Conservation (phyloP, 2,113 vertebrate species). For the Glaucomys volans region DNA sequence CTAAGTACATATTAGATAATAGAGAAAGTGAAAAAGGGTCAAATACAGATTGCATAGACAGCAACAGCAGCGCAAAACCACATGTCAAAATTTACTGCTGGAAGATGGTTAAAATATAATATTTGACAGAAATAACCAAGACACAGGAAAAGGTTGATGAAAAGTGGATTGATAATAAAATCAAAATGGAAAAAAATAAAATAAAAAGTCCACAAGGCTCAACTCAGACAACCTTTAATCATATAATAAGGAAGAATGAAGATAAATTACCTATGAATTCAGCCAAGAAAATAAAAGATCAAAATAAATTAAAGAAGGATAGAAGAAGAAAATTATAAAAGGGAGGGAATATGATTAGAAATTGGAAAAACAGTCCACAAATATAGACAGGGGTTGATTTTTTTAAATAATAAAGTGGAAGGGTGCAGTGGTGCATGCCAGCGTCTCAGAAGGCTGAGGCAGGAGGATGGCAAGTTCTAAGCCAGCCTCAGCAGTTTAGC, state of each 20-base stretch:
- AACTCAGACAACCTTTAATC: conserved; percentile 11
- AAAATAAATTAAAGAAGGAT: background rate
- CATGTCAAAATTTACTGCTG: background rate
- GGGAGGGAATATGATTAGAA: background rate
- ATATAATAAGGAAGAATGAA: conserved; percentile 12
- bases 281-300: background rate
- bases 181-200: no score
- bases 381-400: background rate
- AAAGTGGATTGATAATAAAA: no score
- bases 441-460: no score
- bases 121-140: background rate
- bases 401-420: no score
- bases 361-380: background rate
- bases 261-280: background rate
- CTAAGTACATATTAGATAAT: background rate
- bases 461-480: no score
- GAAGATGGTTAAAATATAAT: background rate
- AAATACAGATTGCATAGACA: background rate
- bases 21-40: background rate
- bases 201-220: background rate
- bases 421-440: no score
- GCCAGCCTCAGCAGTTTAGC: no score
- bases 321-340: background rate
- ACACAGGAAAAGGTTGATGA: background rate
- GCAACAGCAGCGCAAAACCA: background rate